Evolutionary conservation across 2,888 invertebrate genomes (phyloP).

Genomic region (Galerucella calmariensis): DNA sequence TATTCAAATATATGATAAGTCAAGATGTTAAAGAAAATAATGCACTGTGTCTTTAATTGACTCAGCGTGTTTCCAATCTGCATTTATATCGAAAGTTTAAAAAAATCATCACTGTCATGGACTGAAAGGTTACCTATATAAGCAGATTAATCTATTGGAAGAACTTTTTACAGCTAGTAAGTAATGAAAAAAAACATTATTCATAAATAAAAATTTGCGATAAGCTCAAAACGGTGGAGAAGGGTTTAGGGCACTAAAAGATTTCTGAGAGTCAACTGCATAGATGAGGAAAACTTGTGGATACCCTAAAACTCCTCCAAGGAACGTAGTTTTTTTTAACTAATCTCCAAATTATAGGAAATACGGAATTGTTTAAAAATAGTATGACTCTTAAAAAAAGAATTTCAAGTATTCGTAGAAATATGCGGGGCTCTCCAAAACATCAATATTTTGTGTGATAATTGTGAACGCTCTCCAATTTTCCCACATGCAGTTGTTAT

Average conservation of each 20-base stretch:
- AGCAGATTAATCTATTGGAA: neutral
- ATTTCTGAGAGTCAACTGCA: no score
- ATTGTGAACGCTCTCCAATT: neutral
- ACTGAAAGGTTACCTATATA: neutral
- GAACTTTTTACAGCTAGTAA: neutral
- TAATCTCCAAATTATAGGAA: constrained; percentile 1
- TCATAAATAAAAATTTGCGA: neutral
- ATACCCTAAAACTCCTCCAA: no score
- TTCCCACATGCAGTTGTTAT: constrained; percentile 21
- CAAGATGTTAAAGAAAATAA: neutral
- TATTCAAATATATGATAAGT: no score
- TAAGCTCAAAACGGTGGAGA: no score
- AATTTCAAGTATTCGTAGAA: neutral
- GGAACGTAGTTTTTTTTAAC: neutral
- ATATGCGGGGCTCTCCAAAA: constrained; percentile 3
- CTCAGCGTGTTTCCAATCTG: constrained; percentile 8
- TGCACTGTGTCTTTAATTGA: neutral
- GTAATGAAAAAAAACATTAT: neutral
- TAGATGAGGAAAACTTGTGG: no score
- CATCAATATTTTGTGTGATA: constrained; percentile 8
- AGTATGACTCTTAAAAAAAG: neutral
- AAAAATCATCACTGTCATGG: neutral
- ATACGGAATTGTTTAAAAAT: constrained; percentile 9
- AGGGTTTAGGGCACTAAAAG: no score
- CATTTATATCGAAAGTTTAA: constrained; percentile 8